Evolutionary conservation across 2,113 vertebrate species (phyloP).

Genomic region (Semnornis frantzii): DNA sequence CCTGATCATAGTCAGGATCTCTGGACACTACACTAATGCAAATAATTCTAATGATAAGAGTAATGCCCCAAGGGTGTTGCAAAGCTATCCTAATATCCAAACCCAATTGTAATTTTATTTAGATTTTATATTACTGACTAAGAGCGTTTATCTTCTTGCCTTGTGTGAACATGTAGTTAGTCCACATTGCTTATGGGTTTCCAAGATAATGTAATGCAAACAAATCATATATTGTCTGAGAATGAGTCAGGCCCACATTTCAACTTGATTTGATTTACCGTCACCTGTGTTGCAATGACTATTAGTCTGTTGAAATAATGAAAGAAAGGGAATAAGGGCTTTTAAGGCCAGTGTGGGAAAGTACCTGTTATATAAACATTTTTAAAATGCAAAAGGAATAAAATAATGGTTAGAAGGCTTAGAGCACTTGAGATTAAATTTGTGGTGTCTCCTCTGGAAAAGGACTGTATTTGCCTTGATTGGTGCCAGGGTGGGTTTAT

Average conservation of each 20-base stretch:
- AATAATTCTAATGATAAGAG: constrained; percentile 50
- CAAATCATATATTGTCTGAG: constrained; percentile 60
- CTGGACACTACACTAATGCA: constrained; percentile 49
- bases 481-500: neutral
- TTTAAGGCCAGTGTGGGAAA: constrained; percentile 66
- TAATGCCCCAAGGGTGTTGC: constrained; percentile 34
- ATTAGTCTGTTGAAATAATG: constrained; percentile 56
- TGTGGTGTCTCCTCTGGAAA: neutral
- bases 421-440: neutral
- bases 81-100: constrained; percentile 56
- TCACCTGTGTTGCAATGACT: constrained; percentile 53
- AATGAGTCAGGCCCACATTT: constrained; percentile 47
- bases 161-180: constrained; percentile 38
- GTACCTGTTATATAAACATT: constrained; percentile 55
- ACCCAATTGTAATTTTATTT: constrained; percentile 54
- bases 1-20: constrained; percentile 35
- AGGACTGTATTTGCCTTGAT: neutral
- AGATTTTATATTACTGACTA: constrained; percentile 55
- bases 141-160: constrained; percentile 34
- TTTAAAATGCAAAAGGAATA: constrained; percentile 31
- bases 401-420: neutral
- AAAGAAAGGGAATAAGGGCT: constrained; percentile 53
- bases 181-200: constrained; percentile 43
- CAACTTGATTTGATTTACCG: constrained; percentile 43
- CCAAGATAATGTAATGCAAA: constrained; percentile 63